Evolutionary conservation across 2,797 vertebrate genomes (phyloP).

Genomic region (Onychomys torridus): DNA sequence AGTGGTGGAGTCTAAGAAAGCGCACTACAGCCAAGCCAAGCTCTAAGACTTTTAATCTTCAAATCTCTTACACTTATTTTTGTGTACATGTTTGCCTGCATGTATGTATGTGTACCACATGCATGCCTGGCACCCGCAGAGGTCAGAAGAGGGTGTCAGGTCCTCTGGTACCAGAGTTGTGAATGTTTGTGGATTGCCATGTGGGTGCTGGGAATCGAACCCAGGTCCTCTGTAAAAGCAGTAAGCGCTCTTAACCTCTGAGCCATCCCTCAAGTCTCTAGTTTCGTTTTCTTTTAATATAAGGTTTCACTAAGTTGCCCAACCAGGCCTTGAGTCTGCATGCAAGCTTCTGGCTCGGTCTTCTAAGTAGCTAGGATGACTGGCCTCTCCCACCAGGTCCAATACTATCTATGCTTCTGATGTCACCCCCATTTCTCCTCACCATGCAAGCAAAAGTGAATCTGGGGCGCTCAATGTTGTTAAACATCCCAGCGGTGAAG

Average conservation of each 20-base stretch:
- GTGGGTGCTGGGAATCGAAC: neutral
- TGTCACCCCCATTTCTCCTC: neutral
- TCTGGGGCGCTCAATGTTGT: no score
- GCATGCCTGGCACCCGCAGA: neutral
- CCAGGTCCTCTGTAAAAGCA: neutral
- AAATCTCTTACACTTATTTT: no score
- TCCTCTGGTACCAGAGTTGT: neutral
- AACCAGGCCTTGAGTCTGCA: neutral
- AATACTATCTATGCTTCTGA: neutral
- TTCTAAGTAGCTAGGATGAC: neutral
- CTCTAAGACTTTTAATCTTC: neutral
- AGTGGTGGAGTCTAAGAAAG: neutral
- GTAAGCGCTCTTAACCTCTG: neutral
- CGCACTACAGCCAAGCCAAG: neutral
- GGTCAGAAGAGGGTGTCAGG: neutral
- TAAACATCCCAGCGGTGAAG: neutral
- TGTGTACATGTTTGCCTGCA: no score
- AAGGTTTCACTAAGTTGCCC: neutral
- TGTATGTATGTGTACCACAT: neutral
- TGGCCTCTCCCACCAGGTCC: neutral
- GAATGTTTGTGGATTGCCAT: neutral
- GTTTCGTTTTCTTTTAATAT: neutral
- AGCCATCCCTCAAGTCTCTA: neutral
- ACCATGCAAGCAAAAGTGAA: neutral
- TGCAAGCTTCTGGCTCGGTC: neutral